Evolutionary conservation across 2,888 invertebrate genomes (phyloP).

Genomic region (Sinhomidia bicolor): DNA sequence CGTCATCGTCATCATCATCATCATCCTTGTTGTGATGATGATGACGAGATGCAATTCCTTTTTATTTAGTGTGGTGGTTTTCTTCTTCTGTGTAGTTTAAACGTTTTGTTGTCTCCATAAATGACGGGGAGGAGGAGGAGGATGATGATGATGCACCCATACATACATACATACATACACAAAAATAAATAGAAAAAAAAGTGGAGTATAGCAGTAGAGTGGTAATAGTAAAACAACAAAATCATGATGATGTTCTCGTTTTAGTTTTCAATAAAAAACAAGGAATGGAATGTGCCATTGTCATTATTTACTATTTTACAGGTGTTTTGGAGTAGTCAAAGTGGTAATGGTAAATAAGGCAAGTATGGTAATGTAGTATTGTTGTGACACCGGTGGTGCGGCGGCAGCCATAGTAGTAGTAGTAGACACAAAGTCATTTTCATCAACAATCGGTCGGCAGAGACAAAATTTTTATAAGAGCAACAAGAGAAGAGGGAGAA

Average conservation of each 20-base stretch:
- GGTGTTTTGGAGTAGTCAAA: not conserved
- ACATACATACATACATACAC: not conserved
- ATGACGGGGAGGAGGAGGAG: constrained; percentile 1
- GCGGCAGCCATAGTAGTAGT: too few relatives aligned
- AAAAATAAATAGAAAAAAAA: not conserved
- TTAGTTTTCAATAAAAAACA: constrained; percentile 38
- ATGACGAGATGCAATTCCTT: constrained; percentile 54
- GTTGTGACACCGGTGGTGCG: not conserved
- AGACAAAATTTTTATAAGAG: not conserved
- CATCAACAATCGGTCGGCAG: not conserved
- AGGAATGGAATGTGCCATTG: constrained; percentile 61
- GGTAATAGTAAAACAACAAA: constrained; percentile 41
- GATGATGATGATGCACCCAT: constrained; percentile 62
- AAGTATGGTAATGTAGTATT: constrained; percentile 12
- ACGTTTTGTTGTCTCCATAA: constrained; percentile 56
- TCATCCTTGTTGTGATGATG: constrained; percentile 7
- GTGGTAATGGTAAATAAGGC: not conserved
- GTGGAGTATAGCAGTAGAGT: not conserved
- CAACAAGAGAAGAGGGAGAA: not conserved
- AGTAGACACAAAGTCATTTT: too few relatives aligned
- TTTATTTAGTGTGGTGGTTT: constrained; percentile 6
- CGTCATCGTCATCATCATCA: constrained; percentile 61
- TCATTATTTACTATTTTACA: constrained; percentile 64
- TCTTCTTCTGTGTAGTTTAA: not conserved
- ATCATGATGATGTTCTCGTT: constrained; percentile 47